Evolutionary conservation across 2,797 vertebrate species (phyloP).

Genomic region (Nothura maculosa): DNA sequence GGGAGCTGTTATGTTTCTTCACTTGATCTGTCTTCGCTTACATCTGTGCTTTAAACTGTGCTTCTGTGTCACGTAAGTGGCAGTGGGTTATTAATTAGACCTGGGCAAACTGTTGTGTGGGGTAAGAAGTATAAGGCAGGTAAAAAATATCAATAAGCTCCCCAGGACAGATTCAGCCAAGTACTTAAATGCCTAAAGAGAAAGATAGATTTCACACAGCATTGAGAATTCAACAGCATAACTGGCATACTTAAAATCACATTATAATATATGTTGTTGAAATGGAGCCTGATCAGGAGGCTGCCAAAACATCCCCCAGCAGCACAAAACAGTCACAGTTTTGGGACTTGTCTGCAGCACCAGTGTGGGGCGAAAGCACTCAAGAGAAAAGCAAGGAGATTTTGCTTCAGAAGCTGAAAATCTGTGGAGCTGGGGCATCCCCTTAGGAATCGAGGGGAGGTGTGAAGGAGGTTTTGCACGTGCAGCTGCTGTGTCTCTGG

Average conservation of each 20-base stretch:
- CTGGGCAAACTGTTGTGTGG: slow-evolving; percentile 16
- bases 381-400: not conserved
- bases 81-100: slow-evolving; percentile 24
- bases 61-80: slow-evolving; percentile 64
- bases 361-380: accelerated
- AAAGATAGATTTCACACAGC: not conserved
- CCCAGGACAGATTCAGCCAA: slow-evolving; percentile 8
- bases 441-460: not conserved
- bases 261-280: not conserved
- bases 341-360: not conserved
- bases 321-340: not conserved
- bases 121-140: not conserved
- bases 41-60: slow-evolving; percentile 26
- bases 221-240: not conserved
- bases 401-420: not conserved
- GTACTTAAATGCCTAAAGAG: not conserved
- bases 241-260: not conserved
- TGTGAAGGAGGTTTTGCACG: accelerated
- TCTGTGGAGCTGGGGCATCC: not conserved
- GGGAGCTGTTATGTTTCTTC: slow-evolving; percentile 19
- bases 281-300: not conserved
- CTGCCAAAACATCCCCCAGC: not conserved
- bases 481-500: not conserved
- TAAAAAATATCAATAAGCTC: not conserved
- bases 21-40: slow-evolving; percentile 27